Conservation (phyloP, 2,797 vertebrate species). For the Lagorchestes hirsutus region DNA sequence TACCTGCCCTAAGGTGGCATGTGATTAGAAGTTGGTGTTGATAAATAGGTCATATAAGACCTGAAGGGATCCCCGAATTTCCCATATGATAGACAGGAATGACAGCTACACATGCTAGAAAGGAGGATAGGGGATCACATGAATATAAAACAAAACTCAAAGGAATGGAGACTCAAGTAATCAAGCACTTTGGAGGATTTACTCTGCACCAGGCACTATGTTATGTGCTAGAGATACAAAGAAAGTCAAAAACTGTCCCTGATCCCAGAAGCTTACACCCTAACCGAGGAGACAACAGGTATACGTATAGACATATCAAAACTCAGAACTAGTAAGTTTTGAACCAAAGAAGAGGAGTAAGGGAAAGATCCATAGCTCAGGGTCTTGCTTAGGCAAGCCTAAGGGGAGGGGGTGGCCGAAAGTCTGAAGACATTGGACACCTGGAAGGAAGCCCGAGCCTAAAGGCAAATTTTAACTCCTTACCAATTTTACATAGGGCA, state of each 20-base stretch:
- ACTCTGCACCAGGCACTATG: background rate
- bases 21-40: background rate
- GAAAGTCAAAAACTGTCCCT: background rate
- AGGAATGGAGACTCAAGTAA: background rate
- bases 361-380: background rate
- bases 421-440: conserved; percentile 19
- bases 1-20: background rate
- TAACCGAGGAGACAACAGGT: background rate
- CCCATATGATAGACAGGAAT: background rate
- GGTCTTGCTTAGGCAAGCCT: background rate
- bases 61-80: background rate
- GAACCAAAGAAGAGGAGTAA: background rate
- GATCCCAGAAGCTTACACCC: background rate
- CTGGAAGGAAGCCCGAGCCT: background rate
- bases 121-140: background rate
- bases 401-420: background rate
- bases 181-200: background rate
- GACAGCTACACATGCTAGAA: background rate
- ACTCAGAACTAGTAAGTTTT: background rate
- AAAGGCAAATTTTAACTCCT: conserved; percentile 13
- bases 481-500: background rate
- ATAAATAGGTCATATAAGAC: background rate
- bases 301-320: background rate
- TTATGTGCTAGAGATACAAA: background rate
- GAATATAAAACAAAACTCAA: background rate